These are phyloP conservation scores for Drosophila nigricruria DNA, from an alignment of 2,888 invertebrate species.

Conservation along the genomic window DNA sequence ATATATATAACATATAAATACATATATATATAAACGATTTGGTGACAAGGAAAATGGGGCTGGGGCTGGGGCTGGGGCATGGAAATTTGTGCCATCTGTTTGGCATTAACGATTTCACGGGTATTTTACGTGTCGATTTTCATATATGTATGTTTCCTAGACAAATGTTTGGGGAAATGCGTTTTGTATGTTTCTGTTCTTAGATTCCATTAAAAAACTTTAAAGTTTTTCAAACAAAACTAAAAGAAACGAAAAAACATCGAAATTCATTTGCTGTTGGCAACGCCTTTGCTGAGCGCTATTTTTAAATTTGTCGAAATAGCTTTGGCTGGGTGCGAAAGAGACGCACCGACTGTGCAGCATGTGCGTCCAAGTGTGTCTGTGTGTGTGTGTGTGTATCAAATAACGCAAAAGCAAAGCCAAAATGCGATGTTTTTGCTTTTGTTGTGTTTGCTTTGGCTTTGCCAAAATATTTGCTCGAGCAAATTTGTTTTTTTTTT, in stretches of 20 bases:
- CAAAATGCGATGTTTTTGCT: slow-evolving; percentile 41
- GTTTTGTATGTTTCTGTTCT: slow-evolving; percentile 21
- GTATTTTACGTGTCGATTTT: slow-evolving; percentile 30
- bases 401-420: slow-evolving; percentile 68
- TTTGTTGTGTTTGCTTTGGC: slow-evolving; percentile 26
- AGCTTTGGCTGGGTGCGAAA: slow-evolving; percentile 52
- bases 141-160: slow-evolving; percentile 44
- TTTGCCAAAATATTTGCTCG: slow-evolving; percentile 64
- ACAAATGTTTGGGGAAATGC: slow-evolving; percentile 48
- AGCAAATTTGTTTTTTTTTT: slow-evolving; percentile 39
- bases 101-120: slow-evolving; percentile 40
- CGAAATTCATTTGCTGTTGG: slow-evolving; percentile 49
- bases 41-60: slow-evolving; percentile 42
- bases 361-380: slow-evolving; percentile 4
- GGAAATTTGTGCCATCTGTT: slow-evolving; percentile 47
- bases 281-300: slow-evolving; percentile 64
- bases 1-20: slow-evolving; percentile 3
- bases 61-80: slow-evolving; percentile 10
- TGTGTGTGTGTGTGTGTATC: slow-evolving; percentile 41
- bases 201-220: slow-evolving; percentile 48
- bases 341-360: slow-evolving; percentile 42
- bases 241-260: slow-evolving; percentile 25
- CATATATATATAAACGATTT: slow-evolving; percentile 24
- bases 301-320: slow-evolving; percentile 77
- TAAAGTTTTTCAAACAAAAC: slow-evolving; percentile 27